Base-by-base conservation (phyloP, 2,888 invertebrate genomes). In the Melipona beecheii region DNA sequence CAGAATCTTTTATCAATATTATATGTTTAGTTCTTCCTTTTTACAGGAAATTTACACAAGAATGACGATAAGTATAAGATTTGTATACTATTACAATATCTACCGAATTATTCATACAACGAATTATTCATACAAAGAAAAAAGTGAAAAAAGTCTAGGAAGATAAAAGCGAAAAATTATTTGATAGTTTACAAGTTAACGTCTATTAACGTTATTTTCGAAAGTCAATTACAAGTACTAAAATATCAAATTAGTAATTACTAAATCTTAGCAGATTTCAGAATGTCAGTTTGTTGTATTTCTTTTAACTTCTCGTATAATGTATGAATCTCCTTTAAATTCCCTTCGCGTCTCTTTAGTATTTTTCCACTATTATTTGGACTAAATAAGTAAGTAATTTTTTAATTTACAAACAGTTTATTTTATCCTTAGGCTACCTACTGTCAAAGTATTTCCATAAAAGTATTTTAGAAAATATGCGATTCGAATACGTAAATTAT, bases 391-490 rank as follows among this genome's bases (percentile, higher is more conserved):
- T 6, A 17, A 19, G 6, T 27, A 60, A 24, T 27, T 27, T 60
- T 17, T 27, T 19, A 9, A 9, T 19, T 17, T 24, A 17, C n/a
- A 0, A 15, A 15, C n/a, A 4, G 2, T n/a, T 58, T 13, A 5
- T n/a, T n/a, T n/a, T 2, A 56, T n/a, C n/a, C 13, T n/a, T 21
- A 0, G 2, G 5, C 4, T 2, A 2, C 15, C 15, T n/a, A 1
- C 15, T 15, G 15, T n/a, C 1, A 58, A 58, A 43, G 11, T 43
- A 9, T 43, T 9, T 43, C 43, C 43, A 43, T 9, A 43, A 43
- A 43, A 43, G n/a, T n/a, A n/a, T 43, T 36, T 9, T 36, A 36
- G 36, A 43, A 43, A n/a, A n/a, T 58, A 15, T 13, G 2, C 56
- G 56, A 43, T 43, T 43, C 36, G 36, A 36, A 36, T 36, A 43